Percentiles rank a stretch among this genome's conserved stretches.
These are phyloP conservation scores for Atta cephalotes DNA, from an alignment of 1,140 invertebrate genomes.

Conservation along the genomic window DNA sequence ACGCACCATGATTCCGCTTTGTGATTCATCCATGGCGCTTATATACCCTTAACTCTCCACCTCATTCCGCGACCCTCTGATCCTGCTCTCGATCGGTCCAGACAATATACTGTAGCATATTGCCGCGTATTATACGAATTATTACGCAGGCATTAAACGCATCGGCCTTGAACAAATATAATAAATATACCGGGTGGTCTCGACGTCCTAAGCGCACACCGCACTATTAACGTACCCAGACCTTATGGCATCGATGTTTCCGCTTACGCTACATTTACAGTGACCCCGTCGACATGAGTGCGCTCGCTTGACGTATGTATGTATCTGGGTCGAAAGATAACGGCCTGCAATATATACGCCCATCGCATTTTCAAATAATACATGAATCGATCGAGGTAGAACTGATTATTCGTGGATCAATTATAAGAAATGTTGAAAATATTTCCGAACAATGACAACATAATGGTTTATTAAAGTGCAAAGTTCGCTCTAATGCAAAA, in stretches of 20 bases:
- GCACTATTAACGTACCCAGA: neutral
- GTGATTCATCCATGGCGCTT: conserved; percentile 49
- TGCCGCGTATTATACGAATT: conserved; percentile 76
- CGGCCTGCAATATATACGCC: neutral
- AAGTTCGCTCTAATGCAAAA: conserved; percentile 39
- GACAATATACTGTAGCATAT: conserved; percentile 80
- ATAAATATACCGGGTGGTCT: conserved; percentile 71
- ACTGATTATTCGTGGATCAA: conserved; percentile 21
- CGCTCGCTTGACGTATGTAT: neutral
- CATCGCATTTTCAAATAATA: too few species aligned
- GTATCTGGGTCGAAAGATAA: conserved; percentile 50
- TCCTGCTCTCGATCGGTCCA: conserved; percentile 51
- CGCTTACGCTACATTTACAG: conserved; percentile 69
- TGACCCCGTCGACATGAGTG: conserved; percentile 37
- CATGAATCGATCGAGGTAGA: neutral
- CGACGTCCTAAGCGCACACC: neutral
- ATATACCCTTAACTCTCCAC: conserved; percentile 17
- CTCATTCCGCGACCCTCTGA: neutral
- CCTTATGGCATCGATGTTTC: conserved; percentile 61
- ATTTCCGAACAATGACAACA: neutral
- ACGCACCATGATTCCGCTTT: conserved; percentile 62
- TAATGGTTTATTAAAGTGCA: conserved; percentile 38
- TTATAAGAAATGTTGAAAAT: neutral
- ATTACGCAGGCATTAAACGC: conserved; percentile 76
- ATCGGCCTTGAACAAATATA: conserved; percentile 68